Percentiles rank a stretch among this genome's conserved stretches.
These are phyloP conservation scores for Drosophila dunni DNA, from an alignment of 1,140 invertebrate species.

Conservation along the genomic window DNA sequence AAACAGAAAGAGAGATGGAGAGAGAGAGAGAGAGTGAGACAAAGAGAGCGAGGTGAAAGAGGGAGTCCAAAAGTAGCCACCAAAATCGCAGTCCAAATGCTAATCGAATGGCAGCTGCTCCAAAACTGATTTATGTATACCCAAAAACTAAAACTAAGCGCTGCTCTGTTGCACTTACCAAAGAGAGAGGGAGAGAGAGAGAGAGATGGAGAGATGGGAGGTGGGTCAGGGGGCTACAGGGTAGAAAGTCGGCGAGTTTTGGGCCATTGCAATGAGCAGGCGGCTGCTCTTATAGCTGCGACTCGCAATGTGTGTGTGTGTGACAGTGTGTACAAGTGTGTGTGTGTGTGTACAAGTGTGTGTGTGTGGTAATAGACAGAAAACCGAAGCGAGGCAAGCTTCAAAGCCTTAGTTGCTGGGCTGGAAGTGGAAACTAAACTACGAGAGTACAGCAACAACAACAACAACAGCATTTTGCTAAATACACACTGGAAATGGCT, in stretches of 20 bases:
- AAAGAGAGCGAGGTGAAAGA: background rate
- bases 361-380: constrained; percentile 57
- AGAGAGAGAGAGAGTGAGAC: background rate
- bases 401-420: constrained; percentile 44
- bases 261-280: constrained; percentile 29
- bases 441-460: constrained; percentile 15
- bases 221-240: constrained; percentile 1
- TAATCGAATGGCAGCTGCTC: constrained; percentile 48
- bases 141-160: constrained; percentile 49
- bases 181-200: background rate
- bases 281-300: constrained; percentile 10
- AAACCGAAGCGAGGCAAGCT: constrained; percentile 44
- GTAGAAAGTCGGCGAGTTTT: background rate
- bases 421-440: constrained; percentile 73
- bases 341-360: constrained; percentile 32
- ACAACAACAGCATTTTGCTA: constrained; percentile 72
- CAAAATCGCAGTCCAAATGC: constrained; percentile 37
- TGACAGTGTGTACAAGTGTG: constrained; percentile 6
- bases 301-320: constrained; percentile 6
- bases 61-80: constrained; percentile 5
- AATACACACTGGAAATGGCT: constrained; percentile 80
- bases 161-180: background rate
- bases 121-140: constrained; percentile 54
- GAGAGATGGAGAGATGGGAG: background rate
- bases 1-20: background rate